These are phyloP conservation scores for Fragum sueziense DNA, from an alignment of 2,888 invertebrate species.

Conservation along the genomic window DNA sequence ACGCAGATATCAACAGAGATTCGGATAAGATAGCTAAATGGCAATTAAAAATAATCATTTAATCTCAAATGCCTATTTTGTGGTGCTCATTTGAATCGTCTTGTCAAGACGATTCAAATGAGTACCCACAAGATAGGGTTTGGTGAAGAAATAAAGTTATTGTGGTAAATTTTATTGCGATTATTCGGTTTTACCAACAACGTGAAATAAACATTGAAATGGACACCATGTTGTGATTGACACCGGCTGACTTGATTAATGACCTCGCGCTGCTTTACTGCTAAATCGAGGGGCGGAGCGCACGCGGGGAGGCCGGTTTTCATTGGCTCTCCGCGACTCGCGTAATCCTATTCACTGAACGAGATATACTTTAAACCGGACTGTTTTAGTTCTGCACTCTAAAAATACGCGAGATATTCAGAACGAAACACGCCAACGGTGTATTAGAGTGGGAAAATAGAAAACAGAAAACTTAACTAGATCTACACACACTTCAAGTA, in stretches of 20 bases:
- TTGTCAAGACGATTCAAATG: neutral
- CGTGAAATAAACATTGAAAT: slow-evolving; percentile 63
- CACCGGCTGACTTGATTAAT: slow-evolving; percentile 74
- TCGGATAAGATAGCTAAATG: no score
- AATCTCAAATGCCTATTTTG: no score
- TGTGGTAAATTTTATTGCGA: no score
- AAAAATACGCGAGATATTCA: slow-evolving; percentile 4
- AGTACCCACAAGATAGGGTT: slow-evolving; percentile 9
- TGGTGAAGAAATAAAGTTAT: no score
- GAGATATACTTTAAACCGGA: slow-evolving; percentile 48
- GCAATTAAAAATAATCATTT: no score
- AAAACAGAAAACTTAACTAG: slow-evolving; percentile 13
- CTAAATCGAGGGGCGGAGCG: slow-evolving; percentile 70
- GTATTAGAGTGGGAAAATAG: slow-evolving; percentile 14
- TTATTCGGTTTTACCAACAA: no score
- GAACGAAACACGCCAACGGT: neutral
- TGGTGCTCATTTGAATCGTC: slow-evolving; percentile 2
- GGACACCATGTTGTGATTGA: slow-evolving; percentile 74
- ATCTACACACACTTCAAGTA: slow-evolving; percentile 13
- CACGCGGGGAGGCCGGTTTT: slow-evolving; percentile 36
- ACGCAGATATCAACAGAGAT: slow-evolving; percentile 13
- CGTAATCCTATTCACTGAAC: slow-evolving; percentile 41
- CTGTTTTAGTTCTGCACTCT: slow-evolving; percentile 49
- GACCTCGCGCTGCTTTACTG: slow-evolving; percentile 56
- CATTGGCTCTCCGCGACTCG: slow-evolving; percentile 45